Evolutionary conservation across 2,888 invertebrate genomes (phyloP), one percentile per base, ranked within the genome.

Genomic region (Pseudoips prasinana): DNA sequence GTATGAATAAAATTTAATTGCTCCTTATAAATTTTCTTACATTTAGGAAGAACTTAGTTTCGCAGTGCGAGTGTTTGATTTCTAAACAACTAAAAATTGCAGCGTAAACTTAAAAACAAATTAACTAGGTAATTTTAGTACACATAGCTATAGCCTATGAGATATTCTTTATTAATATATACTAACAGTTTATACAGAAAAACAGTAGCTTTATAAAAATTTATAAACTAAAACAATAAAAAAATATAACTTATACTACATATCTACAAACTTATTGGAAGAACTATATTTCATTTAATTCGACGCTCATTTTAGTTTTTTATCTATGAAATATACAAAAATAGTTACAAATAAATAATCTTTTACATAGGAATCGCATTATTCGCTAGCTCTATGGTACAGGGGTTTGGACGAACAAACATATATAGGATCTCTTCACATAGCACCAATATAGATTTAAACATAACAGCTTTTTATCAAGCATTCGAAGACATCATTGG

Each of bases 261-360:
- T 87, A 87, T 86, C 82, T 87, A 87, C 86, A 87, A 53, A 40
- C 68, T 73, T 79, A 73, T 58, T 79, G 83, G 80, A 87, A 86
- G 82, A 84, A 54, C 82, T 66, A 59, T 46, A 53, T 59, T 58
- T 67, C 51, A 46, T 58, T 67, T 58, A 61, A 62, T 59, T 66
- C 56, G 35, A 64, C 39, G 49, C 52, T 58, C 52, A 54, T 66
- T 63, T 64, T 61, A 64, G 53, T 63, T 58, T 69, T n/a, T 64
- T 68, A 66, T 58, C 64, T 66, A 74, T 60, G 57, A 66, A 81
- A 81, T 84, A 80, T 84, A 87, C 80, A 83, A 77, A 79, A 79
- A 76, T 83, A 80, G 72, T 74, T 82, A 85, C 73, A 85, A 87
- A 86, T 86, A 87, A 86, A 87, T 86, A 87, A 83, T 76, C 63